Evolutionary conservation across 2,888 invertebrate genomes (phyloP), one percentile per base, ranked within the genome.

Genomic region (Coenonympha arcania): DNA sequence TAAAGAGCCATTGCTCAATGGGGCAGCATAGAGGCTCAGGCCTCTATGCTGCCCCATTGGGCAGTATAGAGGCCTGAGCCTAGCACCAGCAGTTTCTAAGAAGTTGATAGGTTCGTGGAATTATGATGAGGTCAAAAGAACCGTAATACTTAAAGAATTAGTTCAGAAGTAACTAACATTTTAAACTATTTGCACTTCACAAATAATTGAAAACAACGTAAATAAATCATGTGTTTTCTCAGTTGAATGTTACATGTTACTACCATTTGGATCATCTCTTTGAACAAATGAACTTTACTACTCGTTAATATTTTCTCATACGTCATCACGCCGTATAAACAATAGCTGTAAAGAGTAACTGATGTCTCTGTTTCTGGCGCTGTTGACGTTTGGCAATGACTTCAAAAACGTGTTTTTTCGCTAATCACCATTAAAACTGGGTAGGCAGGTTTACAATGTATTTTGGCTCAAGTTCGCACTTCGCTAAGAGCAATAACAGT

Each of bases 371-470:
- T 18, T 16, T 9, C 6, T n/a, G 15, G 22, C 30, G 43, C 9
- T 41, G 37, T 18, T 20, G 16, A 40, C 31, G 34, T 52, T 57
- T 57, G 57, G 55, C 57, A 57, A 44, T 53, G 50, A 46, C 20
- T 22, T 37, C 26, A 41, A 36, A 18, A 30, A 15, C 41, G 37
- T 41, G 33, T 48, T 55, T 49, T 50, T 34, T 20, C 42, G 50
- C 48, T 45, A 54, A 59, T 67, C 66, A 66, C 62, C 65, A 63
- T 57, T 62, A 51, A 40, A 8, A 22, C 19, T 41, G 24, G n/a
- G 9, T 42, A 42, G 9, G 20, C n/a, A 34, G 16, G 36, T 20
- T 34, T 34, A 47, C 19, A 57, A 59, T 58, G 52, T 8, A 58
- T 54, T 53, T 51, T 48, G 15, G 39, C 20, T 43, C 53, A 48